Conservation (phyloP, 2,113 vertebrate genomes). For the Apaloderma vittatum region DNA sequence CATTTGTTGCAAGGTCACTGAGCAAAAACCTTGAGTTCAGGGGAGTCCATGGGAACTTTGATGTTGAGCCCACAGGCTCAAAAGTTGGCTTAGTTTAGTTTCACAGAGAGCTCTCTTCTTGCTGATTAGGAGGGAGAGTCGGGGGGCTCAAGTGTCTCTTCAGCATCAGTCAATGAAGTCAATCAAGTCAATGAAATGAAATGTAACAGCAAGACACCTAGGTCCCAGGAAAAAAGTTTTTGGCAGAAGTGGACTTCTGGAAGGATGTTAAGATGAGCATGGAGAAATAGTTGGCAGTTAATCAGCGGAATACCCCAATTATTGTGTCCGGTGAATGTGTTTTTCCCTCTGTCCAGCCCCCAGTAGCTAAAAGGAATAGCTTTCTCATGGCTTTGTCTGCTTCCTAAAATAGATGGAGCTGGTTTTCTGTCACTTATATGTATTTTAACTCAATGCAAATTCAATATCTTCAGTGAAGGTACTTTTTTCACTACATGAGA, state of each 20-base stretch:
- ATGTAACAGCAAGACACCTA: background rate
- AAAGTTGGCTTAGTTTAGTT: background rate
- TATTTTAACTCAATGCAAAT: background rate
- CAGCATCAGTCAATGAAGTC: too few species aligned
- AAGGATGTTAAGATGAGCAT: background rate
- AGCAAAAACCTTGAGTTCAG: background rate
- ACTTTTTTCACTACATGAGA: background rate
- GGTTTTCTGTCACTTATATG: background rate
- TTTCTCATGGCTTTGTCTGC: background rate
- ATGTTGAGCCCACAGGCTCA: background rate
- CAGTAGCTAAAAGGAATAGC: background rate
- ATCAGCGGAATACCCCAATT: background rate
- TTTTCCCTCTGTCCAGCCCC: background rate
- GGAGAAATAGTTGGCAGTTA: background rate
- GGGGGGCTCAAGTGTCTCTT: background rate
- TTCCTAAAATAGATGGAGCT: background rate
- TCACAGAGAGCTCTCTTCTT: background rate
- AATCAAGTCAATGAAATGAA: background rate
- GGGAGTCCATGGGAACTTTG: background rate
- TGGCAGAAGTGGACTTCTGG: background rate
- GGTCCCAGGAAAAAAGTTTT: background rate
- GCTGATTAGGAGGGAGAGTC: accelerated
- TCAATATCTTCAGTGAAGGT: background rate
- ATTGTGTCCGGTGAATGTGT: background rate
- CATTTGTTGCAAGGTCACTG: constrained; percentile 6